Conservation (phyloP, 1,140 invertebrate species). For the Lerema accius region DNA sequence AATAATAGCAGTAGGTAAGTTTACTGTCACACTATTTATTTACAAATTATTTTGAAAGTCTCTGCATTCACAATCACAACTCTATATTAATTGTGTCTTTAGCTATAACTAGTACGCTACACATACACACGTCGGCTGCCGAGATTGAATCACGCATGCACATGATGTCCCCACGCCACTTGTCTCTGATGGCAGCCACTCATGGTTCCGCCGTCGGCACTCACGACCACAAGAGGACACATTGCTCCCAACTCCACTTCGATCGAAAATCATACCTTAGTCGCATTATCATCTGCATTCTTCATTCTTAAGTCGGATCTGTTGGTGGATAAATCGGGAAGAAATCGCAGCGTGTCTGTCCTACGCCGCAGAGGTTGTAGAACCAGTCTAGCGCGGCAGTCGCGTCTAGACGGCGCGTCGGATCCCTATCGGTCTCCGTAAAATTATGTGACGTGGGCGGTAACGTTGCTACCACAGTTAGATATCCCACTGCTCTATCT, state of each 20-base stretch:
- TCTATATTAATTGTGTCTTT: too few relatives aligned
- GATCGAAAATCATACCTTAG: conserved; percentile 60
- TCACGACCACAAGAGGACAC: conserved; percentile 44
- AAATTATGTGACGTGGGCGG: conserved; percentile 72
- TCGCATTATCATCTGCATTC: conserved; percentile 51
- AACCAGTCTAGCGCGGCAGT: conserved; percentile 66
- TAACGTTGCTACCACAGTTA: conserved; percentile 39
- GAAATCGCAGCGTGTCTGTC: conserved; percentile 35
- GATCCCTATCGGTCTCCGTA: conserved; percentile 64
- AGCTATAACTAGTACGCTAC: too few relatives aligned
- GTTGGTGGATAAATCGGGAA: conserved; percentile 56
- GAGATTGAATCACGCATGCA: background rate
- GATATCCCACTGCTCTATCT: conserved; percentile 48
- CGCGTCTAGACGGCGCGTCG: conserved; percentile 76
- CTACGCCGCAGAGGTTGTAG: conserved; percentile 47
- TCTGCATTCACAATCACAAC: too few relatives aligned
- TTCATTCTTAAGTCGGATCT: conserved; percentile 49
- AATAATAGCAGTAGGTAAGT: too few relatives aligned
- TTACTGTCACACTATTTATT: too few relatives aligned
- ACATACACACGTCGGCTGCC: too few relatives aligned
- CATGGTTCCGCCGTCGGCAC: conserved; percentile 31
- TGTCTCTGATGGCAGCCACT: conserved; percentile 7
- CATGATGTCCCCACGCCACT: conserved; percentile 7
- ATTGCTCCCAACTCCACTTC: conserved; percentile 43
- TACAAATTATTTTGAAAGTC: too few relatives aligned